Base-by-base conservation (phyloP, 2,113 vertebrate genomes). In the Rissa tridactyla region DNA sequence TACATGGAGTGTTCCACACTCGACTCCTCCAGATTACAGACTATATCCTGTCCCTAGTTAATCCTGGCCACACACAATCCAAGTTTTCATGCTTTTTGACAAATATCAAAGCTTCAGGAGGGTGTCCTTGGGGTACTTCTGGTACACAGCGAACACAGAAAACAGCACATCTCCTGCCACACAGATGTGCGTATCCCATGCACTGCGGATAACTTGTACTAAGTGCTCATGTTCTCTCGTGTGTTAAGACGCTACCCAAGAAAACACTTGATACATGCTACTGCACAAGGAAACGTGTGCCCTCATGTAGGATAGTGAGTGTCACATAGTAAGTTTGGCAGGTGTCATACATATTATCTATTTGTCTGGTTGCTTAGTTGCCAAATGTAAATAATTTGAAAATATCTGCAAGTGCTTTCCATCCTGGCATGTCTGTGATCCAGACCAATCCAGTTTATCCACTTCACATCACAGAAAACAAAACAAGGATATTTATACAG, bases 401-500 rank as follows among this genome's bases (percentile, higher is more conserved):
- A 95, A 90, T 57, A 51, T 80, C 91, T 93, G 57, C 58, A 52
- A 96, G 88, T 22, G 57, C 89, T 96, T 93, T 97, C 92, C 94
- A 89, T 88, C 86, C 85, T 93, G 82, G 88, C 93, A 95, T 78
- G 91, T 76, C 80, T 87, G 94, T 66, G 82, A 92, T 77, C 68
- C 91, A 90, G 94, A 85, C 52, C 11, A 54, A 96, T 94, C 96
- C 96, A 96, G 97, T 96, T 95, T 90, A 82, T 95, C 95, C 96
- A 93, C 96, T 97, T 97, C 88, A 95, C 94, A 94, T 97, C 95
- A 95, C 82, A 84, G 94, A 96, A 98, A 96, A 95, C 96, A 98
- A 96, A 96, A 96, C 96, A 91, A 87, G 64, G 94, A 94, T 98
- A 97, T 98, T 98, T 98, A 96, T 96, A 98, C 98, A 98, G 98